Base-by-base conservation (phyloP, 1,140 invertebrate genomes). In the Helicorthomorpha holstii region DNA sequence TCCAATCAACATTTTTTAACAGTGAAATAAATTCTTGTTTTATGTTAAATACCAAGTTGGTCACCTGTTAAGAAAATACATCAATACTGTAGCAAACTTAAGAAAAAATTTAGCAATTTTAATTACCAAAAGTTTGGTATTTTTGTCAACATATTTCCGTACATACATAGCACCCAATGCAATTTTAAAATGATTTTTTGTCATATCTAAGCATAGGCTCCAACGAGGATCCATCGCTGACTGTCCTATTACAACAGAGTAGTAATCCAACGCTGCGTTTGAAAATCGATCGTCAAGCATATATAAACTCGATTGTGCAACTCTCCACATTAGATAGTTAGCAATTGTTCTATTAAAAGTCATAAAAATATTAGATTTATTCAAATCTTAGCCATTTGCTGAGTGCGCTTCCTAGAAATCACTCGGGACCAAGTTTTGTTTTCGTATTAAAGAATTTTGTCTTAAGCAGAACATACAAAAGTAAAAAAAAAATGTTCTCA, bases 131-230 rank as follows among this genome's bases (percentile, higher is more conserved):
- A 34, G 7, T 34, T 34, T 34, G 29, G 61, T 56, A 2, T 60
- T 53, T 48, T 57, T 50, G 29, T 59, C 56, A 51, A 63, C 62
- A 54, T 60, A 56, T 10, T 54, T 54, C 4, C 54, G 43, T 12
- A 60, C 57, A 43, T 63, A 63, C 50, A 63, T 53, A n/a, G 57
- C 58, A 2, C 61, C 61, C 3, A 62, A 51, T 10, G 59, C 60
- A 44, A 23, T 19, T 38, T 16, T 50, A 46, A 50, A 80, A 79
- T 77, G 81, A 57, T 75, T 74, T 44, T 78, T 75, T 22, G 80
- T 76, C 2, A 79, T 76, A 56, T 82, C 81, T 12, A 82, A 76
- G 59, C 85, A 88, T 58, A 85, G 81, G 68, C 87, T 85, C 86
- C 86, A 90, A 16, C 85, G 71, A 1, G 83, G 76, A 59, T 83